These are phyloP conservation scores for Morpho deidamia DNA, from an alignment of 2,888 invertebrate genomes.

Conservation along the genomic window DNA sequence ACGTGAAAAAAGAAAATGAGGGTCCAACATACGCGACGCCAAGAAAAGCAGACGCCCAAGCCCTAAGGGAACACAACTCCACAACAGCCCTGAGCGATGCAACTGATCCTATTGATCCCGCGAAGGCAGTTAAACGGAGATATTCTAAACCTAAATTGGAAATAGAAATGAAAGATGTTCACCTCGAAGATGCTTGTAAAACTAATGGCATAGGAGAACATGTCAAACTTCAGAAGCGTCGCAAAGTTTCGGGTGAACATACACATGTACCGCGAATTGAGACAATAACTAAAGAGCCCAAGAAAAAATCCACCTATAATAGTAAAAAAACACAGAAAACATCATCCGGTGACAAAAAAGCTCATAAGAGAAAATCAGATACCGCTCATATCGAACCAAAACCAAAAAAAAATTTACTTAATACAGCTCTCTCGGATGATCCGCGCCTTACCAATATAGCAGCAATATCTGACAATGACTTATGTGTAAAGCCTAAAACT, in stretches of 20 bases:
- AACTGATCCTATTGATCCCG: constrained; percentile 40
- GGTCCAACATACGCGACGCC: constrained; percentile 55
- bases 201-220: constrained; percentile 75
- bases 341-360: constrained; percentile 56
- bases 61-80: constrained; percentile 62
- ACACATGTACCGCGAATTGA: constrained; percentile 44
- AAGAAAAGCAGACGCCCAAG: constrained; percentile 63
- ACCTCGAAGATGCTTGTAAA: constrained; percentile 63
- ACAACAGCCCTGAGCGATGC: constrained; percentile 41
- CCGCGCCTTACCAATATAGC: constrained; percentile 41
- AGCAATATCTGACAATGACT: constrained; percentile 38
- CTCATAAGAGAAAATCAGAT: constrained; percentile 64
- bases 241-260: constrained; percentile 70
- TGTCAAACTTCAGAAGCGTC: constrained; percentile 71
- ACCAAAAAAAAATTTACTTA: constrained; percentile 50
- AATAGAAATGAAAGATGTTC: constrained; percentile 69
- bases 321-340: constrained; percentile 46
- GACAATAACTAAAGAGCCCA: constrained; percentile 51
- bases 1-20: constrained; percentile 71
- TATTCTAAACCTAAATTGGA: constrained; percentile 69
- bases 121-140: constrained; percentile 61
- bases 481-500: constrained; percentile 54
- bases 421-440: constrained; percentile 49
- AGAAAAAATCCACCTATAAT: constrained; percentile 42
- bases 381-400: constrained; percentile 36